These are phyloP conservation scores for Oscheius onirici DNA, from an alignment of 2,888 invertebrate species.

Conservation along the genomic window DNA sequence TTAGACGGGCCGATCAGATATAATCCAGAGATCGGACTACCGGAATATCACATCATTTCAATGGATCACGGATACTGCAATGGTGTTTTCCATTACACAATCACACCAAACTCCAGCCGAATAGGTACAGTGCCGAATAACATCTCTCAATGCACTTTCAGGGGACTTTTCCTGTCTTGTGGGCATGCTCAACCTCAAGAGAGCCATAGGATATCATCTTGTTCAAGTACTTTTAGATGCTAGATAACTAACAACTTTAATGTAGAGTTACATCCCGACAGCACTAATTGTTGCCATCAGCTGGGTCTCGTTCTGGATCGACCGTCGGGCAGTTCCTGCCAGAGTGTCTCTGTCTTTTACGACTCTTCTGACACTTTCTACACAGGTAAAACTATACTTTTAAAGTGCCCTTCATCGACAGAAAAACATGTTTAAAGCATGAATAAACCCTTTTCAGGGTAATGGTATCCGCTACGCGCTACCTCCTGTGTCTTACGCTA, in stretches of 20 bases:
- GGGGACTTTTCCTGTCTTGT: constrained; percentile 62
- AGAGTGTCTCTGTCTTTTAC: constrained; percentile 58
- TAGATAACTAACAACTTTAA: background rate
- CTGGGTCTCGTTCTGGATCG: constrained; percentile 60
- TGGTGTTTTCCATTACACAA: constrained; percentile 63
- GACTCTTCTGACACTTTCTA: constrained; percentile 54
- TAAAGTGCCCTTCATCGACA: background rate
- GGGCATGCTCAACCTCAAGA: constrained; percentile 71
- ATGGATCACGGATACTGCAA: constrained; percentile 63
- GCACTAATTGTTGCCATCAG: constrained; percentile 58
- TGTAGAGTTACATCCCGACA: constrained; percentile 53
- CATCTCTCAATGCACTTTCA: too few species aligned
- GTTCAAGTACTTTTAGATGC: constrained; percentile 66
- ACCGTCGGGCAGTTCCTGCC: constrained; percentile 54
- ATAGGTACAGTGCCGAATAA: constrained; percentile 38
- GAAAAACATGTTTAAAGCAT: constrained; percentile 4
- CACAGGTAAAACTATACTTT: constrained; percentile 44
- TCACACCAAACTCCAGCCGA: constrained; percentile 60
- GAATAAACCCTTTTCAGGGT: constrained; percentile 43
- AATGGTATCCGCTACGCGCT: constrained; percentile 64
- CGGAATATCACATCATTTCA: constrained; percentile 60
- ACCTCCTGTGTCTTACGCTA: constrained; percentile 64
- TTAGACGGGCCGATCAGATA: constrained; percentile 56
- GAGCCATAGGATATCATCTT: constrained; percentile 76
- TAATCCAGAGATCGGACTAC: constrained; percentile 60